A percentile compares a stretch with the other conserved stretches of the same genome.
phyloP scores from a whole-genome alignment of 2,113 vertebrate species.

The Genyomyrus donnyi region DNA sequence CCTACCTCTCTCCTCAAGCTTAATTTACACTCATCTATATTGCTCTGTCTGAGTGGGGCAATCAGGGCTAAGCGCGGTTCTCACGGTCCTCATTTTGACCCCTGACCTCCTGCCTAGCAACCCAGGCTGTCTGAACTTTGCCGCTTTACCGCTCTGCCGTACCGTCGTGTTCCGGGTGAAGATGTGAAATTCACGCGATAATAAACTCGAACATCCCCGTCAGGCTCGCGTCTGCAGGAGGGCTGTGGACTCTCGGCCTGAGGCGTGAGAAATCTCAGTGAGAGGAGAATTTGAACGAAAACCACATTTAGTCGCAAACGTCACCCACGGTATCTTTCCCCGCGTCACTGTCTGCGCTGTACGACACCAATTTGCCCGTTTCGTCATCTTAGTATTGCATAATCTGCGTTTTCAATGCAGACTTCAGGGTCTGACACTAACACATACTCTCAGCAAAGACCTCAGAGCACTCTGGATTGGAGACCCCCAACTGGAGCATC shows the following conservation, averaged over 20 bases:
- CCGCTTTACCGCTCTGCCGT: not conserved
- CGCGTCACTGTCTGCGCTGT: not conserved
- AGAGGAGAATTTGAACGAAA: not conserved
- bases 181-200: not conserved
- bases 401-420: not conserved
- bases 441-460: not conserved
- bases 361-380: not conserved
- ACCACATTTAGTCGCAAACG: not conserved
- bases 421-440: not conserved
- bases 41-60: conserved; percentile 5
- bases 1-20: not conserved
- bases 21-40: not conserved
- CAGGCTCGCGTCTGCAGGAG: not conserved
- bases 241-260: not conserved
- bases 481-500: not conserved
- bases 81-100: conserved; percentile 19
- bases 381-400: not conserved
- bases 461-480: not conserved
- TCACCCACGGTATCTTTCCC: not conserved
- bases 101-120: conserved; percentile 10
- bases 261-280: not conserved
- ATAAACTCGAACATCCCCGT: not conserved
- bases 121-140: not conserved
- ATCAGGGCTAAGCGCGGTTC: conserved; percentile 18
- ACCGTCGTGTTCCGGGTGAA: not conserved